Conservation (phyloP, 1,140 invertebrate species). For the Drosophila funebris region DNA sequence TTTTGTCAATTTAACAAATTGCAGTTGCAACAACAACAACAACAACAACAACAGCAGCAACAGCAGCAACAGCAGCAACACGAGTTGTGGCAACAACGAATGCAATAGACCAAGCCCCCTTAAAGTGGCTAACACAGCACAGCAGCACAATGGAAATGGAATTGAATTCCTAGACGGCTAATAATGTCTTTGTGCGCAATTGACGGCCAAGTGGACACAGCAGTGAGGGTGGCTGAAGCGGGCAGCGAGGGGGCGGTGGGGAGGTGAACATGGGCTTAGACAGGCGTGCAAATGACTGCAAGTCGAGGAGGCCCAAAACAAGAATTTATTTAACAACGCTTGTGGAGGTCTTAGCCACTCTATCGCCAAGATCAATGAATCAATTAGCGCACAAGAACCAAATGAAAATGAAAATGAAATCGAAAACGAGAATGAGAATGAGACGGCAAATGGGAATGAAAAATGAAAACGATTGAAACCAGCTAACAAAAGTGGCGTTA, state of each 20-base stretch:
- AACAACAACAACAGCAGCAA: constrained; percentile 18
- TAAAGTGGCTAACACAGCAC: constrained; percentile 37
- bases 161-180: constrained; percentile 80
- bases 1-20: constrained; percentile 82
- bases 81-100: no score
- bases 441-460: constrained; percentile 39
- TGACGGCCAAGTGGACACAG: constrained; percentile 50
- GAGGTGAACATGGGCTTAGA: neutral
- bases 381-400: constrained; percentile 61
- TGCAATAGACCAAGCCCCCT: constrained; percentile 39
- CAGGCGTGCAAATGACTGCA: constrained; percentile 69
- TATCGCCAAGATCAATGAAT: constrained; percentile 82
- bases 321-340: constrained; percentile 77
- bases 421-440: constrained; percentile 64
- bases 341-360: constrained; percentile 24
- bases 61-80: constrained; percentile 10
- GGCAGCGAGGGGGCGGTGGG: neutral
- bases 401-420: constrained; percentile 73
- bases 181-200: constrained; percentile 82
- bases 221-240: neutral
- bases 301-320: neutral
- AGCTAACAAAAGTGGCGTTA: constrained; percentile 16
- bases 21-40: constrained; percentile 52
- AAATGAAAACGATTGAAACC: constrained; percentile 53
- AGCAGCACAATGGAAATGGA: constrained; percentile 80